Evolutionary conservation across 2,113 vertebrate genomes (phyloP), one percentile per base, ranked within the genome.

Genomic region (Dolichallabes microphthalmus): DNA sequence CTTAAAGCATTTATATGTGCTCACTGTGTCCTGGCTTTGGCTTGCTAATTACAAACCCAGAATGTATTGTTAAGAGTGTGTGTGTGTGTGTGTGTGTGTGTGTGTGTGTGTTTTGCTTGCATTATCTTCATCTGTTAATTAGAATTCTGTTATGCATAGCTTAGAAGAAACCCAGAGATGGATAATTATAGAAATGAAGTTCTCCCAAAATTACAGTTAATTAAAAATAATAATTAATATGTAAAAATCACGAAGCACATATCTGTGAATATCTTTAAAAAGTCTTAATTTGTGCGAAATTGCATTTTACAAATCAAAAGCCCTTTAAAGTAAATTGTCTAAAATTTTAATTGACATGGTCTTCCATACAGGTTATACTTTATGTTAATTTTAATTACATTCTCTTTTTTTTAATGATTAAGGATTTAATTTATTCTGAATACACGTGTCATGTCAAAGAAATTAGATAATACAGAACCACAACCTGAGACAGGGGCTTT

Each of bases 41-140:
- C 4, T 53, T 30, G 45, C 61, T 82, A 69, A 79, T 86, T 85
- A 85, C 35, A 82, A 71, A 85, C 52, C 25, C 79, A 71, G 81
- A 17, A 50, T 86, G 66, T 25, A 66, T 53, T 76, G 57, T 64
- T 2, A 52, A n/a, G 9, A 22, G 11, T 63, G 22, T 64, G 60
- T 74, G 22, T 77, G 25, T 82, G 64, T 25, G 58, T 53, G 45
- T 52, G 45, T 66, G 63, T 73, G 69, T 45, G 32, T 15, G 10
- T 20, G 30, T 69, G 66, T 69, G 30, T 19, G 66, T 69, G 76
- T 45, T 7, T 45, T 74, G 57, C n/a, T 39, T 75, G 50, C 52
- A 55, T 82, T 83, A 15, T 63, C 55, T 53, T 87, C 61, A 66
- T 71, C 69, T 86, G 84, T 39, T 86, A 84, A 86, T 86, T 84